phyloP scores from a whole-genome alignment of 2,888 invertebrate genomes.

The Anticlea derivata region DNA sequence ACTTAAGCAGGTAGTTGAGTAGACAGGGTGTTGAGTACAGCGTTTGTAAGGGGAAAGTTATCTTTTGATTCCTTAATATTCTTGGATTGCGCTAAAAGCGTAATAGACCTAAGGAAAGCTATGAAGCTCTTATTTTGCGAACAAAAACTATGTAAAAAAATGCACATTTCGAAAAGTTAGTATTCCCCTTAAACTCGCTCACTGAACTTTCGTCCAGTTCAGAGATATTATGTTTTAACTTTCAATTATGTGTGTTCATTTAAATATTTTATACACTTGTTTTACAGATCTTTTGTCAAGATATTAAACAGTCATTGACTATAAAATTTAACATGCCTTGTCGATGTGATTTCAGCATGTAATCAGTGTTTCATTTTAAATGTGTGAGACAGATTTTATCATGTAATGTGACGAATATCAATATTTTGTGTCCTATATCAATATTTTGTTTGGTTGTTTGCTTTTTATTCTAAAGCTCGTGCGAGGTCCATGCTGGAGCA shows the following conservation, averaged over 20 bases:
- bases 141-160: too few species aligned
- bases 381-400: constrained; percentile 10
- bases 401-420: constrained; percentile 30
- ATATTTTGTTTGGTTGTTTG: constrained; percentile 30
- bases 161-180: background rate
- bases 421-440: constrained; percentile 28
- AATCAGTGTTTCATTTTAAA: constrained; percentile 15
- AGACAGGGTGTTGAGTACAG: constrained; percentile 5
- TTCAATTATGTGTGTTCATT: constrained; percentile 26
- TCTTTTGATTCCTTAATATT: background rate
- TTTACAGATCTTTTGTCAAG: constrained; percentile 13
- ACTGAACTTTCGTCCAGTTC: background rate
- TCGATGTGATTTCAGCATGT: constrained; percentile 21
- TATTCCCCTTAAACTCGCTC: background rate
- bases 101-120: too few species aligned
- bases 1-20: constrained; percentile 12
- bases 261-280: constrained; percentile 19
- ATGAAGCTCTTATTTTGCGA: too few species aligned
- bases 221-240: constrained; percentile 7
- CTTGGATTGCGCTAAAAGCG: background rate
- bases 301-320: constrained; percentile 6
- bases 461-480: constrained; percentile 16
- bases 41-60: background rate
- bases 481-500: background rate
- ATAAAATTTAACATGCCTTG: constrained; percentile 19